Evolutionary conservation across 1,140 invertebrate genomes (phyloP).

Genomic region (Macrocentrus cingulum): DNA sequence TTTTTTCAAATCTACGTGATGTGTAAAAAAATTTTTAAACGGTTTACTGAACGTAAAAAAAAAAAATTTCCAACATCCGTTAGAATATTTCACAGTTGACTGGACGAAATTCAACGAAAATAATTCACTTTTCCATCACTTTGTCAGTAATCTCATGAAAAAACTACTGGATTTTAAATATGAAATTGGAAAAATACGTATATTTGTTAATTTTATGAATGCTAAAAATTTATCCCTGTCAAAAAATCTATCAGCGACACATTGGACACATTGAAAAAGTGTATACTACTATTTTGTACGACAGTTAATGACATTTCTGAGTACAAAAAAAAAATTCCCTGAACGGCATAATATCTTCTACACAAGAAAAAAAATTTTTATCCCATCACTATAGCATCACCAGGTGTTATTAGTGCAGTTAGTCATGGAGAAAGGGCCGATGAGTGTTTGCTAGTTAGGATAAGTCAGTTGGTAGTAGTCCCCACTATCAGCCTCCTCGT

Average conservation of each 20-base stretch:
- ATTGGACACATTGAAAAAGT: neutral
- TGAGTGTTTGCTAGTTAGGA: constrained; percentile 52
- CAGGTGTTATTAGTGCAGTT: constrained; percentile 17
- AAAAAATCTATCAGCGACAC: neutral
- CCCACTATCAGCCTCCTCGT: constrained; percentile 55
- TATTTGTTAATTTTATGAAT: neutral
- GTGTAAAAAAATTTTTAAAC: no score
- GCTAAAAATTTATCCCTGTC: neutral
- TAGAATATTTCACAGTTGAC: no score
- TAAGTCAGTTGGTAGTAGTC: constrained; percentile 60
- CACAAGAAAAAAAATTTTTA: no score
- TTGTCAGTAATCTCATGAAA: neutral
- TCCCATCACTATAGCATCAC: constrained; percentile 14
- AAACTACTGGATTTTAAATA: neutral
- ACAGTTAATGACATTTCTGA: neutral
- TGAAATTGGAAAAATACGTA: constrained; percentile 30
- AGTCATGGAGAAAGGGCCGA: constrained; percentile 35
- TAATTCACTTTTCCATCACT: no score
- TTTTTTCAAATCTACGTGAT: no score
- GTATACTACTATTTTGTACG: neutral
- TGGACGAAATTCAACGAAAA: no score
- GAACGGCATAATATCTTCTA: neutral
- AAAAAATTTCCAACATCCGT: no score
- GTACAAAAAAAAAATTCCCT: neutral
- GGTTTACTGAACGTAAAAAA: no score